Percentiles rank a stretch among this genome's conserved stretches.
Conservation (phyloP, 1,140 invertebrate species). For the Contarinia nasturtii region DNA sequence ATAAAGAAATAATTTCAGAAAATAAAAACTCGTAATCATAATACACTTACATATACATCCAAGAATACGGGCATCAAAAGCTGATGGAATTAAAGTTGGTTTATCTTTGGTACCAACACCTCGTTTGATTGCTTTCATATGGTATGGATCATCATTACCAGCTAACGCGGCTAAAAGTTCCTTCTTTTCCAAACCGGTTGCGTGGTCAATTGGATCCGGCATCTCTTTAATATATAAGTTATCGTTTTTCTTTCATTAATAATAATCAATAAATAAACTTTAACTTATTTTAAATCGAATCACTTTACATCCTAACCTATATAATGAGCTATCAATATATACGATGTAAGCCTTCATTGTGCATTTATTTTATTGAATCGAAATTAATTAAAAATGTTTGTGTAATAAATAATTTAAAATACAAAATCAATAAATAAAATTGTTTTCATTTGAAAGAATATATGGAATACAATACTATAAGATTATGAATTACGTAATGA, state of each 20-base stretch:
- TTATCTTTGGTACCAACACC: slow-evolving; percentile 62
- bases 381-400: not conserved
- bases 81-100: slow-evolving; percentile 79
- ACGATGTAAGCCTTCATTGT: not conserved
- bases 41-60: slow-evolving; percentile 72
- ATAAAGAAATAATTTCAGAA: not conserved
- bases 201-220: slow-evolving; percentile 75
- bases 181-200: slow-evolving; percentile 79
- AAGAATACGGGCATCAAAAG: slow-evolving; percentile 71
- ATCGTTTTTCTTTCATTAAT: no score
- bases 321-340: not conserved
- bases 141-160: slow-evolving; percentile 84
- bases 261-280: not conserved
- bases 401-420: not conserved
- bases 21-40: not conserved
- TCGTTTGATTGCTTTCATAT: slow-evolving; percentile 61
- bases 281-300: not conserved
- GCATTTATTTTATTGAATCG: not conserved
- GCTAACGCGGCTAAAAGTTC: slow-evolving; percentile 65
- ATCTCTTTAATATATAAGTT: slow-evolving; percentile 32
- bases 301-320: not conserved
- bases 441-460: no score
- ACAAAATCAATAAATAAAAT: no score
- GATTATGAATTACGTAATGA: not conserved
- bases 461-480: not conserved